Evolutionary conservation across 2,797 vertebrate species (phyloP), one percentile per base, ranked within the genome.

Genomic region (Cryptoprocta ferox): DNA sequence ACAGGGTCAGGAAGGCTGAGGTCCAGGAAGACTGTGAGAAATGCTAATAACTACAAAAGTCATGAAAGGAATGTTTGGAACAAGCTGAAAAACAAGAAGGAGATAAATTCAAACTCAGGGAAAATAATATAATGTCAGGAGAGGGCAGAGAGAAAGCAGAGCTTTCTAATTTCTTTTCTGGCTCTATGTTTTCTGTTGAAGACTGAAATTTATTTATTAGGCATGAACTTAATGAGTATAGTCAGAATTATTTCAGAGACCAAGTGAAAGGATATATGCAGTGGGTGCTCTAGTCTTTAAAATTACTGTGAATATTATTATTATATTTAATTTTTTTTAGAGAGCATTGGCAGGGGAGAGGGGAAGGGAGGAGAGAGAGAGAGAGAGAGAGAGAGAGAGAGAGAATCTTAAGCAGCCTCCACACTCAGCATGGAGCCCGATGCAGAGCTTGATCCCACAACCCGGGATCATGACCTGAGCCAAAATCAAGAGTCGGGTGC

Each of bases 31-130:
- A 90, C 32, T 80, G 92, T 86, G 48, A 89, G 61, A 92, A 92
- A 93, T 79, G 82, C 28, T 81, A 79, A 93, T 61, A 24, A 45
- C 28, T 45, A 63, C 35, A 88, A 35, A 89, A 53, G 26, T 63
- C 73, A 16, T 35, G 21, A 97, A 66, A 94, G 0, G 39, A 83
- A 26, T 61, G 37, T 96, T 95, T 90, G 66, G 65, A 86, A n/a
- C 56, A 91, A 93, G 26, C 32, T 84, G 61, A 78, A 66, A 94
- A 96, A 75, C 19, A 89, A 88, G 90, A 94, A 87, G 80, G 48
- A 76, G 75, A 73, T 2, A 18, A 50, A 86, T 37, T 93, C 61
- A 81, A 68, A 79, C 11, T 89, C 28, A 63, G 42, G 42, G 48
- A 66, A 94, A 85, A 89, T 89, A 82, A 76, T 76, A 19, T 9